A percentile compares a stretch with the other conserved stretches of the same genome.
These are phyloP conservation scores for Lepidotrigona ventralis DNA, from an alignment of 1,140 invertebrate species.

Conservation along the genomic window DNA sequence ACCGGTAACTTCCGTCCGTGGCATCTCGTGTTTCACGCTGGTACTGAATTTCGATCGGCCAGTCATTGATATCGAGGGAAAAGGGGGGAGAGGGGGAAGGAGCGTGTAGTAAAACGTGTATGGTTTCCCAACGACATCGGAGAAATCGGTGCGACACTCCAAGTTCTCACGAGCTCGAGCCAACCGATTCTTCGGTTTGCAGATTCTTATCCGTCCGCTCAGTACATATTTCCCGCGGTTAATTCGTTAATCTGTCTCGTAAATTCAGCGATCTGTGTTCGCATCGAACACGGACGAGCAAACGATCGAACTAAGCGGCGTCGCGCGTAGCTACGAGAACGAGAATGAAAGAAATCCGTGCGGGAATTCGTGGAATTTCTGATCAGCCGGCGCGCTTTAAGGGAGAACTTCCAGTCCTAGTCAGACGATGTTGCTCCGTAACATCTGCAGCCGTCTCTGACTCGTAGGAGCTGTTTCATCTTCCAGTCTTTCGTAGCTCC, in stretches of 20 bases:
- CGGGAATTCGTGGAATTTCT: conserved; percentile 5
- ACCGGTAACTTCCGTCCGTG: conserved; percentile 45
- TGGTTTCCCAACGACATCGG: conserved; percentile 57
- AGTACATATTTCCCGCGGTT: conserved; percentile 16
- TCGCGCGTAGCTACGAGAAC: neutral
- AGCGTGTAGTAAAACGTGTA: conserved; percentile 48
- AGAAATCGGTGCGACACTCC: conserved; percentile 33
- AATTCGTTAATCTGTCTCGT: conserved; percentile 38
- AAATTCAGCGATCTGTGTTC: conserved; percentile 17
- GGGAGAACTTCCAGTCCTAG: neutral
- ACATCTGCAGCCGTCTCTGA: too few species aligned
- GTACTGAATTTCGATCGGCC: conserved; percentile 49
- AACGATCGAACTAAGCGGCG: neutral
- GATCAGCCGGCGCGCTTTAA: neutral
- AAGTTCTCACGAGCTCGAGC: conserved; percentile 55
- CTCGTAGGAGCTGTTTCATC: neutral
- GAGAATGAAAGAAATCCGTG: conserved; percentile 9
- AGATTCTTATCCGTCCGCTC: neutral
- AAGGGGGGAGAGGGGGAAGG: too few species aligned
- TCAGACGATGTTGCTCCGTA: neutral
- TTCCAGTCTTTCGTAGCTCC: too few species aligned
- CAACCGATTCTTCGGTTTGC: conserved; percentile 25
- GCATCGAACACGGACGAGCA: neutral
- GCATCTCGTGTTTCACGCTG: conserved; percentile 55
- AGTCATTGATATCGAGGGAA: conserved; percentile 34